Base-by-base conservation (phyloP, 37 sponge, comb jelly and placozoan genomes). In the Ianthella basta region DNA sequence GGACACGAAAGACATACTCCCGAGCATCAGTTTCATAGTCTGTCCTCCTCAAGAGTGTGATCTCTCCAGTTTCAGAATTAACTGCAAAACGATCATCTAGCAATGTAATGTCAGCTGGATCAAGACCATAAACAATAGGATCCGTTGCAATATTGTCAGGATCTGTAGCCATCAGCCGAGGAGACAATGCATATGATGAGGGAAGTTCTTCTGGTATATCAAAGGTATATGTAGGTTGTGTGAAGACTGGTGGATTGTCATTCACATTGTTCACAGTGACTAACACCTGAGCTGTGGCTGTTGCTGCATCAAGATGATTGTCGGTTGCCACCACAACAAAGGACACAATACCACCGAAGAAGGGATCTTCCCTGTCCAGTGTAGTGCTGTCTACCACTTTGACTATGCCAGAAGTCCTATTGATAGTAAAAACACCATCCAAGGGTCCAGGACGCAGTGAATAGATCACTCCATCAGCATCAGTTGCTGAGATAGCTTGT, bases 181-280 rank as follows among this genome's bases (percentile, higher is more conserved):
- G 35, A 20, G 83, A 89, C 4, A 92, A 15, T 23, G 18, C 85
- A 44, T 32, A 33, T 0, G 69, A 79, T 21, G 35, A 24, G 12
- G 79, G 30, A 32, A 61, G 83, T 19, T 75, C 70, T 53, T 92
- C 92, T 15, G 34, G 36, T 8, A 90, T 85, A 39, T 65, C 29
- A 72, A 87, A 84, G 6, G 20, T 44, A 72, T 81, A 93, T 1
- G 38, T 73, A 24, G 39, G 24, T 15, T 80, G 60, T 0, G 38
- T 82, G 37, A 93, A 93, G 21, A 37, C 36, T 44, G 94, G 94
- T 19, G 78, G 59, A 53, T 79, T 70, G 54, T 88, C 89, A 67
- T 92, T 92, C 34, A 54, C 79, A 67, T 93, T 65, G 4, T 33
- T 66, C 19, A 93, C 36, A 18, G 44, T 56, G 27, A 92, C 77